These are phyloP conservation scores for Chrysogorgia sp. DNA, from an alignment of 92 coral and sea anemone species.

Conservation along the genomic window DNA sequence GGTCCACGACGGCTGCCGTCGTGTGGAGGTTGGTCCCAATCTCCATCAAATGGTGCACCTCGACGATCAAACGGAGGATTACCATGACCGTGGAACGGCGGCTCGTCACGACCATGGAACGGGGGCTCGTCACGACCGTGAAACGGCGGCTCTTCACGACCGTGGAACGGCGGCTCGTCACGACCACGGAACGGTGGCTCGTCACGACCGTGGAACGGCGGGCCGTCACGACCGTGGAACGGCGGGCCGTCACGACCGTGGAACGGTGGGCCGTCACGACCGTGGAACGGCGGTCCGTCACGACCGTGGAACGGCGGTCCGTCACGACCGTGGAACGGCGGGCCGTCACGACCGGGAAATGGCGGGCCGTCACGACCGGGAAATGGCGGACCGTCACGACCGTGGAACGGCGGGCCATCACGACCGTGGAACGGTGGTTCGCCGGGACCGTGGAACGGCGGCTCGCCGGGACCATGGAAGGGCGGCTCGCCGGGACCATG, in stretches of 20 bases:
- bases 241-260: slow-evolving; percentile 58
- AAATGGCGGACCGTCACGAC: no score
- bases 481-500: slow-evolving; percentile 13
- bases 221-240: slow-evolving; percentile 36
- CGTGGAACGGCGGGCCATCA: no score
- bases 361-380: neutral
- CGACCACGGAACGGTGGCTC: slow-evolving; percentile 47
- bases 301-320: slow-evolving; percentile 51
- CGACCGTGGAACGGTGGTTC: no score
- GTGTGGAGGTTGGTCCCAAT: slow-evolving; percentile 3
- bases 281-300: slow-evolving; percentile 20
- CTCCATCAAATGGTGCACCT: neutral
- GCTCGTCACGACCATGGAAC: slow-evolving; percentile 51
- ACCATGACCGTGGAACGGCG: slow-evolving; percentile 42
- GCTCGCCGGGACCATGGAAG: slow-evolving; percentile 64
- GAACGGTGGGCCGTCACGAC: neutral
- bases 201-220: slow-evolving; percentile 60
- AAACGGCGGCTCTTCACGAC: neutral
- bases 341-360: no score
- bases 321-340: slow-evolving; percentile 36
- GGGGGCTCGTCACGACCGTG: slow-evolving; percentile 33
- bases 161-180: slow-evolving; percentile 26
- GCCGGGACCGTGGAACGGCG: slow-evolving; percentile 50
- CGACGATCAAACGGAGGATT: slow-evolving; percentile 45
- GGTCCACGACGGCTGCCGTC: slow-evolving; percentile 28